phyloP scores from a whole-genome alignment of 2,888 invertebrate genomes.

The Ectemnius cavifrons region DNA sequence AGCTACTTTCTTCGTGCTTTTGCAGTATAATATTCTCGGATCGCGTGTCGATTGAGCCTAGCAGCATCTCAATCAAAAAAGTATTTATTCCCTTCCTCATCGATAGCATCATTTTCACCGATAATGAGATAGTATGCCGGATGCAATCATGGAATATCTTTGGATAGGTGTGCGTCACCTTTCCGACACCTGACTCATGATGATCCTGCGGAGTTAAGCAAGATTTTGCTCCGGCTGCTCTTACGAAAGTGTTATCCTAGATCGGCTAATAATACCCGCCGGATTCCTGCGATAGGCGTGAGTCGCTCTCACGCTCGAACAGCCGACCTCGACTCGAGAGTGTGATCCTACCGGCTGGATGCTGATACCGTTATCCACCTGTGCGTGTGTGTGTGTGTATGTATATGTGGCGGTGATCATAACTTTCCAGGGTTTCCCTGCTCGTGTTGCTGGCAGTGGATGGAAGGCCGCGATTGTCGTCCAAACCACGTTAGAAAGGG shows the following conservation, averaged over 20 bases:
- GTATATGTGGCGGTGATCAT: constrained; percentile 43
- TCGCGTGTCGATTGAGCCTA: no score
- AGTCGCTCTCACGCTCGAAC: constrained; percentile 59
- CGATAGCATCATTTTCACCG: no score
- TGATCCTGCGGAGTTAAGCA: no score
- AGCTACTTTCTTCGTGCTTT: no score
- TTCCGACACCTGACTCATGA: no score
- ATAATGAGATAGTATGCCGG: no score
- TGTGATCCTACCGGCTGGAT: constrained; percentile 25
- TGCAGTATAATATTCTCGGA: no score
- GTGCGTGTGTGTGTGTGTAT: constrained; percentile 32
- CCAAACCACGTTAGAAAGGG: constrained; percentile 30
- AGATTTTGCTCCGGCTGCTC: no score
- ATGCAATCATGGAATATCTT: no score
- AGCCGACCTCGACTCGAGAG: constrained; percentile 45
- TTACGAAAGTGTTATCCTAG: constrained; percentile 24
- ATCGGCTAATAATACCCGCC: constrained; percentile 21
- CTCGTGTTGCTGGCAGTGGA: constrained; percentile 28
- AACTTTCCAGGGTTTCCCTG: constrained; percentile 61
- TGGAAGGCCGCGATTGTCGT: constrained; percentile 28
- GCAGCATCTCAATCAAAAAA: no score
- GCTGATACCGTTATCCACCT: constrained; percentile 62
- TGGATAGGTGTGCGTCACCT: no score
- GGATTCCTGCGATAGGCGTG: constrained; percentile 53
- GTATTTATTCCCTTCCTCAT: no score